phyloP scores from a whole-genome alignment of 2,113 vertebrate genomes.

The Xenus cinereus region DNA sequence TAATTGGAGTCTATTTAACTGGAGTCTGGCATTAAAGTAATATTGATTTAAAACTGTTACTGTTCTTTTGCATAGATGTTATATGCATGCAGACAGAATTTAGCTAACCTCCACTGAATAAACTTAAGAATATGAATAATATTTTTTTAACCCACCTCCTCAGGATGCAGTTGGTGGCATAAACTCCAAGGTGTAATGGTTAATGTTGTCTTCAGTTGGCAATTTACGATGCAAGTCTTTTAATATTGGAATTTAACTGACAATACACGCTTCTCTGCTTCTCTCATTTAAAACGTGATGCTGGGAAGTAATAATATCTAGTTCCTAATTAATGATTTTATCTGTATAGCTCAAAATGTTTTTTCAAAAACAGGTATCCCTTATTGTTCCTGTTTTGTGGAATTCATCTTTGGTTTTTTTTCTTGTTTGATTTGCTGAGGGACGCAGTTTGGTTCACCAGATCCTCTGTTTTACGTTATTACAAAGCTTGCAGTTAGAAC shows the following conservation, averaged over 20 bases:
- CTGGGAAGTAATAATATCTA: background rate
- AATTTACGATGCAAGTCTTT: background rate
- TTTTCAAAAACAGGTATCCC: background rate
- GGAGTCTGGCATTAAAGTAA: background rate
- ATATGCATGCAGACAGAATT: background rate
- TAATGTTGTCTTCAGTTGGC: background rate
- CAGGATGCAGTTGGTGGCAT: background rate
- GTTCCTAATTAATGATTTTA: background rate
- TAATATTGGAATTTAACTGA: background rate
- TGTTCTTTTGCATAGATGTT: background rate
- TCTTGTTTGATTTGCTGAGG: background rate
- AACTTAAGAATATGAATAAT: background rate
- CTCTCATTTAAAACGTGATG: background rate
- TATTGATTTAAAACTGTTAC: background rate
- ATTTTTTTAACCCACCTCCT: background rate
- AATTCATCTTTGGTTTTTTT: background rate
- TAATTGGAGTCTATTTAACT: background rate
- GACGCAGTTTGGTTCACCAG: background rate
- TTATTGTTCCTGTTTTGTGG: background rate
- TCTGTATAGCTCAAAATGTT: background rate
- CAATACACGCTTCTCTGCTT: background rate
- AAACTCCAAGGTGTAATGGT: background rate
- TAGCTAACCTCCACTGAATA: background rate
- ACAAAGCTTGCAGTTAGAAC: background rate
- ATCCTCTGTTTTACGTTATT: background rate